A percentile compares a stretch with the other conserved stretches of the same genome.
phyloP scores from a whole-genome alignment of 2,888 invertebrate species.

The Molorchus minor region DNA sequence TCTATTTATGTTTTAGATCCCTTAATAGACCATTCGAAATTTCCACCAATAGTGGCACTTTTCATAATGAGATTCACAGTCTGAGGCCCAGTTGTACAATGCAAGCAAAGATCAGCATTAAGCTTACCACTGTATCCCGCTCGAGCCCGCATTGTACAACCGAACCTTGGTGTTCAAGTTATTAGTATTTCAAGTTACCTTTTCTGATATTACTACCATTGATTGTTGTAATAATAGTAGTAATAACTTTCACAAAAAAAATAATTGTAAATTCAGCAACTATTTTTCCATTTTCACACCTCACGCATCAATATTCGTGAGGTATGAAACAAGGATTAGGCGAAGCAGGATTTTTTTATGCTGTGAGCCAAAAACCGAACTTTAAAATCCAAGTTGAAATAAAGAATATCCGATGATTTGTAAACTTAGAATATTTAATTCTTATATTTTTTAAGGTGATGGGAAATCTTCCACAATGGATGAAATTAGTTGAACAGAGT shows the following conservation, averaged over 20 bases:
- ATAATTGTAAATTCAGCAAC: too few relatives aligned
- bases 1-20: too few relatives aligned
- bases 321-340: too few relatives aligned
- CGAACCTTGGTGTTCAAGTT: neutral
- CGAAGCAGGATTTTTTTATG: neutral
- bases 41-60: too few relatives aligned
- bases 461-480: conserved; percentile 31
- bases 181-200: neutral
- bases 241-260: too few relatives aligned
- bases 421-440: neutral
- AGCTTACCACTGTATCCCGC: too few relatives aligned
- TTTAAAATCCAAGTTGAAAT: neutral
- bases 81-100: neutral
- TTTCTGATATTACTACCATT: too few relatives aligned
- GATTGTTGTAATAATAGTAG: too few relatives aligned
- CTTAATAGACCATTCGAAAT: too few relatives aligned
- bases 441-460: conserved; percentile 27
- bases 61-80: neutral
- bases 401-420: neutral
- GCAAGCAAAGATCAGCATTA: neutral
- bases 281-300: too few relatives aligned
- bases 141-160: too few relatives aligned
- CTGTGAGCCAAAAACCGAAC: neutral
- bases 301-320: too few relatives aligned
- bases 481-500: conserved; percentile 42